phyloP scores from a whole-genome alignment of 2,113 vertebrate species.

The Montifringilla adamsi region DNA sequence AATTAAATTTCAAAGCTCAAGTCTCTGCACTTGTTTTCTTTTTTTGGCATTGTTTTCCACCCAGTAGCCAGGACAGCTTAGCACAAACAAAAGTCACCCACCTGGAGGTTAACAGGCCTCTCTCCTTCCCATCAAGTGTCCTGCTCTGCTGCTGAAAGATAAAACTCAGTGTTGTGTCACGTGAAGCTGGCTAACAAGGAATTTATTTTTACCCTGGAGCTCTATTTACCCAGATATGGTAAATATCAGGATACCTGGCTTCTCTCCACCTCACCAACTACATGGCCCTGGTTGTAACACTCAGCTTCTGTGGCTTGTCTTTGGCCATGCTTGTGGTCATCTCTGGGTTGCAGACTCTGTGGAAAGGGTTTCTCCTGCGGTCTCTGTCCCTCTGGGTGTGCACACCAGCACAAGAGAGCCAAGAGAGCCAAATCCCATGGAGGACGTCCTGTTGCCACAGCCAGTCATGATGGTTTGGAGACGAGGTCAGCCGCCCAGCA shows the following conservation, averaged over 20 bases:
- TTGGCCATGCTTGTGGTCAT: background rate
- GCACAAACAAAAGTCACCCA: background rate
- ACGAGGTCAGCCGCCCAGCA: background rate
- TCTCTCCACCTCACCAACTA: background rate
- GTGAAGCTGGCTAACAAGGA: background rate
- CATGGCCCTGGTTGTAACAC: fast-evolving
- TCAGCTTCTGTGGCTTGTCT: background rate
- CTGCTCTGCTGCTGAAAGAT: background rate
- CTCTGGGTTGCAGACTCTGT: background rate
- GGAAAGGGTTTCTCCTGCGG: background rate
- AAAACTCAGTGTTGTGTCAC: background rate
- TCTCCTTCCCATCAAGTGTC: background rate
- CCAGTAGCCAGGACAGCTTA: background rate
- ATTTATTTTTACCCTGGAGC: background rate
- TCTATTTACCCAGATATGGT: background rate
- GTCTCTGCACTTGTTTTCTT: background rate
- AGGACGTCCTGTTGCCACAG: fast-evolving
- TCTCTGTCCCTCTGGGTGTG: background rate
- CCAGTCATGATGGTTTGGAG: background rate
- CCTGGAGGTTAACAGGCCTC: background rate
- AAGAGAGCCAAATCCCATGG: background rate
- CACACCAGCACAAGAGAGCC: background rate
- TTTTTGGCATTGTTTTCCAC: background rate
- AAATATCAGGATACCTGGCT: background rate
- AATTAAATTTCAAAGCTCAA: slow-evolving; percentile 11